A percentile compares a stretch with the other conserved stretches of the same genome.
Evolutionary conservation across 1,140 invertebrate species (phyloP).

Genomic region (Brachionus rubens): DNA sequence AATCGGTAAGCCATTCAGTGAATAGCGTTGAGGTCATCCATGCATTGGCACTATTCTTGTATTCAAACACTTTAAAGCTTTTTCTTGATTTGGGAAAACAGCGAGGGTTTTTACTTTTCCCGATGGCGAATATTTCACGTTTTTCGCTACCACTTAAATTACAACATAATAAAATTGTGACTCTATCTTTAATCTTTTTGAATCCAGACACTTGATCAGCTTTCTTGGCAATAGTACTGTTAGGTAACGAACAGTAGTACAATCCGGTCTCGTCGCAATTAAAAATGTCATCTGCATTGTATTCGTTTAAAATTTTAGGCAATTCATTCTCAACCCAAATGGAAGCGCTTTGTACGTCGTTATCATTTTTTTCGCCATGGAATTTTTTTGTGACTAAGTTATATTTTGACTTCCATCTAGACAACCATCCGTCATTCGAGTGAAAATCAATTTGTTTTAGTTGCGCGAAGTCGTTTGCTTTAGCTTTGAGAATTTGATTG

Average conservation of each 20-base stretch:
- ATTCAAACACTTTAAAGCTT: background rate
- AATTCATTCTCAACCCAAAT: too few relatives aligned
- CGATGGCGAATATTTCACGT: background rate
- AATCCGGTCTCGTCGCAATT: background rate
- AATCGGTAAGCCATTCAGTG: background rate
- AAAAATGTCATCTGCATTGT: too few relatives aligned
- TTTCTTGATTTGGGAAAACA: background rate
- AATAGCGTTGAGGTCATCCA: background rate
- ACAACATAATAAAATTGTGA: background rate
- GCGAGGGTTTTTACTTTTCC: background rate
- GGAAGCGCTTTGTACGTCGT: too few relatives aligned
- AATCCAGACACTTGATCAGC: background rate
- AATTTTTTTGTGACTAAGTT: too few relatives aligned
- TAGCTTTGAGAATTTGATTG: constrained; percentile 8
- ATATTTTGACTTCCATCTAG: too few relatives aligned
- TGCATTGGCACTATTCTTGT: background rate
- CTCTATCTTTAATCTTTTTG: background rate
- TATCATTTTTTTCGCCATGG: too few relatives aligned
- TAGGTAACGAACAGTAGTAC: background rate
- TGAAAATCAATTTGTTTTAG: too few relatives aligned
- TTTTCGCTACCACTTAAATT: background rate
- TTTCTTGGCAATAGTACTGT: background rate
- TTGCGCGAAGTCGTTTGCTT: background rate
- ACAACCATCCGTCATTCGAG: too few relatives aligned
- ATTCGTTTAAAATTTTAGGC: too few relatives aligned